Evolutionary conservation across 2,888 invertebrate genomes (phyloP), one percentile per base, ranked within the genome.

Genomic region (Scelioninae gen. 1): DNA sequence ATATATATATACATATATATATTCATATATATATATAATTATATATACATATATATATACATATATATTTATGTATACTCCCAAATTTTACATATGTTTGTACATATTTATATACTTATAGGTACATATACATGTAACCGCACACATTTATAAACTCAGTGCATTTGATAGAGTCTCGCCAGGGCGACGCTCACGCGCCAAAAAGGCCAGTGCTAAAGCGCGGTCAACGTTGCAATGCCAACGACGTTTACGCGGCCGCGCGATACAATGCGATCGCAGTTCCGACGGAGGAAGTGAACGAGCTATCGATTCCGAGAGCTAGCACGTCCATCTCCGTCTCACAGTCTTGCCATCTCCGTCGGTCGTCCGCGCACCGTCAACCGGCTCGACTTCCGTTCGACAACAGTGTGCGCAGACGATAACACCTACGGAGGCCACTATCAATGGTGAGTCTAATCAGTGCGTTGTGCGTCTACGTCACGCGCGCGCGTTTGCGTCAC

Each of bases 381-480:
- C 78, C 71, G 78, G 71, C 78, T 49, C 40, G 56, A 69, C 51
- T 63, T 78, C 49, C 71, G 63, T 56, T 55, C 55, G 63, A 31
- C 78, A 11, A 53, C 53, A 71, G 72, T 72, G 55, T 62, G 72
- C 71, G 77, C 82, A 74, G 78, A 66, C 82, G 77, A 78, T 56
- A 71, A 75, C 74, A 78, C 82, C 62, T 75, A 78, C 83, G 77
- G 82, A 62, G 68, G 66, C 80, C 80, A 74, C 69, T 83, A 84
- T 84, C 85, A 85, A 85, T 84, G 85, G 85, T 85, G 85, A 85
- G 85, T 85, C 60, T 82, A 40, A 40, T 40, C 40, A 40, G 40
- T 40, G 40, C 40, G 40, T 40, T 11, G 40, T 40, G 40, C 40
- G 40, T 3, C 40, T 40, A 40, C 40, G 40, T 40, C 40, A 40